Percentiles rank a stretch among this genome's conserved stretches.
These are phyloP conservation scores for Manis pentadactyla DNA, from an alignment of 2,797 vertebrate genomes.

Conservation along the genomic window DNA sequence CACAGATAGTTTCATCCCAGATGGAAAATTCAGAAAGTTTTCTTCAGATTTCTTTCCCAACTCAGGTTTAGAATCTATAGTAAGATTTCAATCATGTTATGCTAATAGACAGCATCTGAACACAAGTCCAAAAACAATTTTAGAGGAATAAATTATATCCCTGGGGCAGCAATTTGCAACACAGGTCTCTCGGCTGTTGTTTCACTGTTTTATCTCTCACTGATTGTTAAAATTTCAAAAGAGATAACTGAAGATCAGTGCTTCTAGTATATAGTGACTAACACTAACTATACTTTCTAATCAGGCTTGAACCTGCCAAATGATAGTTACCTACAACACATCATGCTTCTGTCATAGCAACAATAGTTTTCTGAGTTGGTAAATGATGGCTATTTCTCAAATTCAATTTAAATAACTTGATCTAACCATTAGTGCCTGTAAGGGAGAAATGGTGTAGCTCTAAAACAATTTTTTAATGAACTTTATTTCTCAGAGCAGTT, in stretches of 20 bases:
- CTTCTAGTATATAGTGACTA: not conserved
- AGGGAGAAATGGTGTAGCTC: not conserved
- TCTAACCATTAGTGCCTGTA: not conserved
- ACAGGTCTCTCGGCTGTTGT: not conserved
- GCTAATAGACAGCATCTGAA: constrained; percentile 30
- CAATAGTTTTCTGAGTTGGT: not conserved
- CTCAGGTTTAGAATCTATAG: constrained; percentile 59
- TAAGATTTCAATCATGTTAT: constrained; percentile 18
- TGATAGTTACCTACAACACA: not conserved
- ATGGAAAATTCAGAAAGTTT: not conserved
- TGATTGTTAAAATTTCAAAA: not conserved
- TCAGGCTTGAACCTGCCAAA: not conserved
- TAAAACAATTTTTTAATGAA: not conserved
- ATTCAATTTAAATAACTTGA: not conserved
- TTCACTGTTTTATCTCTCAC: constrained; percentile 28
- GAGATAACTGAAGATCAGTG: not conserved
- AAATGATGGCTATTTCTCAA: not conserved
- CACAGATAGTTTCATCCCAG: not conserved
- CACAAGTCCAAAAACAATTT: constrained; percentile 47
- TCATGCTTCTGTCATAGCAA: not conserved
- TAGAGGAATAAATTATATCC: constrained; percentile 24
- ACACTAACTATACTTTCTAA: not conserved
- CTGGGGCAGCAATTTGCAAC: not conserved
- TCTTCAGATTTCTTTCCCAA: constrained; percentile 33
- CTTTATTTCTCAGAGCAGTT: not conserved